phyloP scores from a whole-genome alignment of 2,113 vertebrate species.

The Asarcornis scutulata region DNA sequence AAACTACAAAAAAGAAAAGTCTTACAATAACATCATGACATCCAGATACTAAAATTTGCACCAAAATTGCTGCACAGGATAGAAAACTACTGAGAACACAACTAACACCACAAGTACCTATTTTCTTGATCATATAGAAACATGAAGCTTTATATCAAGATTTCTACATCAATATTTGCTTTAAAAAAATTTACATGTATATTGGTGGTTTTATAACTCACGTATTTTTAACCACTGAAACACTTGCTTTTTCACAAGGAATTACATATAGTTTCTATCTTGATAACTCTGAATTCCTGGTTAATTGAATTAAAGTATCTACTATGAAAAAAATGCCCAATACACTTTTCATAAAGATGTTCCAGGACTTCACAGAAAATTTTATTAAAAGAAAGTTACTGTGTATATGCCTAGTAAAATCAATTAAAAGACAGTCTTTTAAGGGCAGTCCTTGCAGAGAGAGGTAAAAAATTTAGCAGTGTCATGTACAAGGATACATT shows the following conservation, averaged over 20 bases:
- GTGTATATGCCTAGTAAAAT: neutral
- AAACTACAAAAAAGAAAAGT: neutral
- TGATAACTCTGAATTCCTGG: neutral
- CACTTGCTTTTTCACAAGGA: neutral
- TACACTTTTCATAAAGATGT: rapidly evolving
- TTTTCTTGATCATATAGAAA: neutral
- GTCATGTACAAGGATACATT: rapidly evolving
- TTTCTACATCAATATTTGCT: neutral
- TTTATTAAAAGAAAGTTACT: neutral
- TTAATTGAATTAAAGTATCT: neutral
- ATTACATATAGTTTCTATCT: neutral
- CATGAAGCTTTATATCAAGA: neutral
- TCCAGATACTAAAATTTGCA: neutral
- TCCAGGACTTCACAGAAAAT: neutral
- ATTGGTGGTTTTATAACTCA: neutral
- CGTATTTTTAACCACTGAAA: neutral
- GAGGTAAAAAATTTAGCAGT: neutral
- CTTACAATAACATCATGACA: neutral
- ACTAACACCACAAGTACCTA: neutral
- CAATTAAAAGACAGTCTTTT: neutral
- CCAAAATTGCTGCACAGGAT: neutral
- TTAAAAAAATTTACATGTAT: neutral
- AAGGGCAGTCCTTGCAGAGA: neutral
- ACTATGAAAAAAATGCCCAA: neutral
- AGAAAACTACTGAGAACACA: neutral